Base-by-base conservation (phyloP, 30 jellyfish, hydroid and myxozoan genomes). In the Aurelia coerulea region DNA sequence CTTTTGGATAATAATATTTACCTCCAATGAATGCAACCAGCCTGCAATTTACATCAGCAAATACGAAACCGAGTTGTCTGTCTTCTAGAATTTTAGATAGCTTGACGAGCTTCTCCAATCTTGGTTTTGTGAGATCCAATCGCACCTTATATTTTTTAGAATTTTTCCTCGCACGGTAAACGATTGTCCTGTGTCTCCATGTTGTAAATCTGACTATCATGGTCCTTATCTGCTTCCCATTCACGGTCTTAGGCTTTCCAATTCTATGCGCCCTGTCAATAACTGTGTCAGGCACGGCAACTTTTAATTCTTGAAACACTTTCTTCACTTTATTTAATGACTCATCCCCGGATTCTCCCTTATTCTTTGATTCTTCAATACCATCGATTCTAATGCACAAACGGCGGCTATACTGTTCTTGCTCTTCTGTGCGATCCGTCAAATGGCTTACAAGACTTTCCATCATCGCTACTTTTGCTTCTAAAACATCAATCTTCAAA, bases 101-200 rank as follows among this genome's bases (percentile, higher is more conserved):
- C 85, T 46, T 74, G 85, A 74, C 85, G 85, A 74, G 85, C 85
- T 74, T 74, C 85, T 74, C 85, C 85, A 74, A 74, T 74, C 85
- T 74, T 74, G 85, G 85, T 23, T 74, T 74, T 53, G 85, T 37
- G 46, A 37, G 46, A 37, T 37, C 46, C 46, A 37, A n/a, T n/a
- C n/a, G n/a, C n/a, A n/a, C n/a, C n/a, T n/a, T n/a, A 37, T 37
- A 37, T 37, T 37, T 37, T 37, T 37, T 37, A 37, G 46, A 37
- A 37, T 37, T 37, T 37, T 37, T 37, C 4, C 46, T 37, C 4
- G 46, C 46, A 37, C 46, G 46, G 46, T 37, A 37, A 1, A 37
- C 46, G 4, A 37, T 37, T 37, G 46, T 1, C 46, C 46, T 37
- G 46, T 37, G 46, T 23, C 85, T 41, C 73, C 73, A 74, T 74